A percentile compares a stretch with the other conserved stretches of the same genome.
Conservation (phyloP, 2,113 vertebrate genomes). For the Reinhardtius hippoglossoides region DNA sequence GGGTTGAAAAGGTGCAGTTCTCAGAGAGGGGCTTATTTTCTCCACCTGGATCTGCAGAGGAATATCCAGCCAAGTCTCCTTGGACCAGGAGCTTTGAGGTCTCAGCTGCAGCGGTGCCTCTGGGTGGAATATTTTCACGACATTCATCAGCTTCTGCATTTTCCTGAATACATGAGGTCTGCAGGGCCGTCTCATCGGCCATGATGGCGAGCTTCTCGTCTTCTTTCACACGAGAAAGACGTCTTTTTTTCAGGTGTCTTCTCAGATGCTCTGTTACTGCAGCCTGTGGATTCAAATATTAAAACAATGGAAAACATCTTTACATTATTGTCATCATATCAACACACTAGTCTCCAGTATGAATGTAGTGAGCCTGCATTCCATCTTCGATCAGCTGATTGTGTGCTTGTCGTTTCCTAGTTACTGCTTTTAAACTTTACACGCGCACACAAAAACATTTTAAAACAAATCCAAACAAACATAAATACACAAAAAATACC, state of each 20-base stretch:
- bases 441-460: no score
- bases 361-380: no score
- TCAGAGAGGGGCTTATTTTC: slow-evolving; percentile 14
- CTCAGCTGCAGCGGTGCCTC: background rate
- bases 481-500: no score
- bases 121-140: slow-evolving; percentile 51
- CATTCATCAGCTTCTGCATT: slow-evolving; percentile 25
- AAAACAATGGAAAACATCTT: background rate
- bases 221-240: background rate
- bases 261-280: background rate
- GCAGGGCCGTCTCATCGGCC: slow-evolving; percentile 22
- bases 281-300: slow-evolving; percentile 9
- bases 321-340: background rate
- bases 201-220: slow-evolving; percentile 8
- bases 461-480: no score
- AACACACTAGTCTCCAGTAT: background rate
- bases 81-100: slow-evolving; percentile 24
- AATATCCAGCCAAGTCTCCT: background rate
- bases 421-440: no score
- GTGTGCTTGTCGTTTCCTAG: no score
- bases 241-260: background rate
- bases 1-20: slow-evolving; percentile 31
- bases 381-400: no score
- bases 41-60: background rate
- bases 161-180: slow-evolving; percentile 13